Conservation (phyloP, 2,113 vertebrate genomes). For the Damaliscus lunatus region DNA sequence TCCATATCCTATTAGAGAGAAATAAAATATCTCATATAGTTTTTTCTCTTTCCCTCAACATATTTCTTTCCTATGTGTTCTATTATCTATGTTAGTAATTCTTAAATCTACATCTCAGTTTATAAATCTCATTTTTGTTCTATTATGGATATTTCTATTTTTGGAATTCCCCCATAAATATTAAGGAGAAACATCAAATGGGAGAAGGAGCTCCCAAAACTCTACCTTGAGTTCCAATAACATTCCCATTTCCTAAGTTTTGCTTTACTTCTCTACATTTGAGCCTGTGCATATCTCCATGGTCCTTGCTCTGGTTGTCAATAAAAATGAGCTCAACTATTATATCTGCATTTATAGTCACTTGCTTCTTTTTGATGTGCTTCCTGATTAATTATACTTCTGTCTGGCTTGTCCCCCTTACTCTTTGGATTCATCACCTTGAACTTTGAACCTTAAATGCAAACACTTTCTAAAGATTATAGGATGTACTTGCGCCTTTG, state of each 20-base stretch:
- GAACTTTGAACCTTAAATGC: not conserved
- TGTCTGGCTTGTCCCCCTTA: not conserved
- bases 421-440: not conserved
- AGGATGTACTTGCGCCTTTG: not conserved
- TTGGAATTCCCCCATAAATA: not conserved
- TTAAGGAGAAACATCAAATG: not conserved
- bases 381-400: not conserved
- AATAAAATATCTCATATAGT: not conserved
- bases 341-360: not conserved
- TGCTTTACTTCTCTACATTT: not conserved
- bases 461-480: not conserved
- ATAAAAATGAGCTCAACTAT: not conserved
- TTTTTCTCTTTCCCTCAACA: not conserved
- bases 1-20: not conserved
- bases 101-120: not conserved
- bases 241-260: not conserved
- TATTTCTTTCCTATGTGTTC: not conserved
- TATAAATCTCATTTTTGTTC: not conserved
- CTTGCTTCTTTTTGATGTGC: not conserved
- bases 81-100: not conserved
- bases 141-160: not conserved
- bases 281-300: not conserved
- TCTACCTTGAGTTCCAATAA: not conserved
- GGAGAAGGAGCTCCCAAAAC: not conserved
- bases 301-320: not conserved